These are phyloP conservation scores for Allolobophora icterica DNA, from an alignment of 2,888 invertebrate species.

Conservation along the genomic window DNA sequence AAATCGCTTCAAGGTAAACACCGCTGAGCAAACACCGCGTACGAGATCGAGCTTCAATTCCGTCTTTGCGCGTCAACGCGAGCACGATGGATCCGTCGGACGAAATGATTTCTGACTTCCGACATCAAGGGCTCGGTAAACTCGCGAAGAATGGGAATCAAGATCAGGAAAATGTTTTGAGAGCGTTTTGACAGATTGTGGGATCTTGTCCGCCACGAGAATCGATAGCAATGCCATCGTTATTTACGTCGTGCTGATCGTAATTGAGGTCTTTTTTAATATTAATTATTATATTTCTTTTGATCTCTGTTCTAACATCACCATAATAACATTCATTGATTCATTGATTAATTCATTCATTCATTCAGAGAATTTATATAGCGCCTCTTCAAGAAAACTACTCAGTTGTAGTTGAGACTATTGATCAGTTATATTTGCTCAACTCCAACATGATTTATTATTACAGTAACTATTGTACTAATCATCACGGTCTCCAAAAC, in stretches of 20 bases:
- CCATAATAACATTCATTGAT: neutral
- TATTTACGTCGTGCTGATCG: neutral
- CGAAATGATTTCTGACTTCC: conserved; percentile 22
- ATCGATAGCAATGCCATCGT: conserved; percentile 8
- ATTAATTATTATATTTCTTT: neutral
- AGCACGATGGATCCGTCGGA: neutral
- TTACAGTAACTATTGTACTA: no score
- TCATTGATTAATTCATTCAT: no score
- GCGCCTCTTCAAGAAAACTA: no score
- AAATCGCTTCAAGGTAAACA: conserved; percentile 22
- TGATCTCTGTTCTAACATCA: neutral
- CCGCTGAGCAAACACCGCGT: neutral
- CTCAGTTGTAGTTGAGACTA: no score
- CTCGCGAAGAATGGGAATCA: neutral
- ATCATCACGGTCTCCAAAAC: no score
- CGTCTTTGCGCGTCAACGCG: neutral
- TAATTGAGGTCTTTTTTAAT: neutral
- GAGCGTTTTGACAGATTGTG: neutral
- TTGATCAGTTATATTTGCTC: no score
- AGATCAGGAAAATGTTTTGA: conserved; percentile 12
- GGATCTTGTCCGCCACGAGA: neutral
- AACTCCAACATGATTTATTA: no score
- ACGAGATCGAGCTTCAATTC: neutral
- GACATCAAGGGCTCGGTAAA: conserved; percentile 24
- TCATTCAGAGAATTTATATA: no score